Base-by-base conservation (phyloP, 2,797 vertebrate species). In the Schizothorax lantsangensis region DNA sequence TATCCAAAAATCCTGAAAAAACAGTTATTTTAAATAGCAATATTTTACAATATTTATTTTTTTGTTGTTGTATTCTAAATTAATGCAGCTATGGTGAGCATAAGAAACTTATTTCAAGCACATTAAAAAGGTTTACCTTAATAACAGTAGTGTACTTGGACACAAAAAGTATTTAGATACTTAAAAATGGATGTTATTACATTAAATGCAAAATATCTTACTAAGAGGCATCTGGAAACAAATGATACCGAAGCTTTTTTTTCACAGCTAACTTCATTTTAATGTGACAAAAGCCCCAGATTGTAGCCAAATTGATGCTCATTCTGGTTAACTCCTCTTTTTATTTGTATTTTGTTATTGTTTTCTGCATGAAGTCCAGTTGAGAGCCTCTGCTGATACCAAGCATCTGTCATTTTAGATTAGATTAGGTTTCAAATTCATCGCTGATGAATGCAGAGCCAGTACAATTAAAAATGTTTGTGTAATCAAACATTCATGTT, bases 301-400 rank as follows among this genome's bases (percentile, higher is more conserved):
- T 19, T 79, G 38, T 64, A 43, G n/a, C n/a, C 23, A 45, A 45
- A 43, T 43, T 59, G 33, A 23, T 17, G 75, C 33, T 40, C 21
- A 10, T 59, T 79, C 6, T 59, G 6, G 52, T 78, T 40, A 15
- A n/a, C 36, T 78, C 19, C 23, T 38, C 1, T 78, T 62, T 40
- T 17, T 5, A 40, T 62, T 79, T 43, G 4, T 30, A 19, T 23
- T 72, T 72, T 72, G 38, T 43, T 43, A 68, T 40, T 79, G 75
- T 79, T 59, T 79, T 79, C 11, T 57, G 36, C 57, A 62, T 62
- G 38, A 79, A 62, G 23, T 79, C 77, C 57, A 79, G 77, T 43
- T 26, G 54, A 79, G 54, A 43, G 54, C 8, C 40, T 79, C 23
- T 79, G 14, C 57, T 30, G 57, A 79, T 45, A 64, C 15, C n/a